Evolutionary conservation across 1,140 invertebrate species (phyloP), one percentile per base, ranked within the genome.

Genomic region (Drosophila sp.): DNA sequence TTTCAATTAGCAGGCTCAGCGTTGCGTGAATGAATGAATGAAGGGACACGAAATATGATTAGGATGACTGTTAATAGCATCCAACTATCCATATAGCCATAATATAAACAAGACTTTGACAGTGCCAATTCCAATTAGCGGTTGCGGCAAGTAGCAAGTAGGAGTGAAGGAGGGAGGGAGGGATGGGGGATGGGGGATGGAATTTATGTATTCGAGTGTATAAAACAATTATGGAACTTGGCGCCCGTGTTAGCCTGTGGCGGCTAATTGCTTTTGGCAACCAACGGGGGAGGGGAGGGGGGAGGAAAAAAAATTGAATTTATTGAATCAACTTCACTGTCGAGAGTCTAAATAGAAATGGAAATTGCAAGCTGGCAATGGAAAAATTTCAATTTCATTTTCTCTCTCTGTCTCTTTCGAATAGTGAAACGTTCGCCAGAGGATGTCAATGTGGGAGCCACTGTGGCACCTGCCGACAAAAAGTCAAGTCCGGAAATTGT

Each of bases 401-500:
- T 32, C 33, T 30, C 47, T 11, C 4, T 60, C 6, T 47, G 10
- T 29, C 25, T 17, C 40, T 3, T 0, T 38, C 1, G 0, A n/a
- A 0, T 25, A 87, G 83, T 60, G 2, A 89, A 87, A 68, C 79
- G 76, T 3, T 78, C 79, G 8, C 44, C 44, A 50, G 44, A 50
- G 44, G 44, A 50, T 50, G 44, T 50, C 23, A 50, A 50, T 50
- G 60, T 56, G 27, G 76, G 71, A 33, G 79, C 47, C 47, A 55
- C 65, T 0, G 84, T 67, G 58, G 72, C 84, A 32, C 58, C 72
- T 35, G 83, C 83, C 29, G 76, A 91, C 64, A 91, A 91, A 40
- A 91, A 91, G 80, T 91, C 90, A 57, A 91, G 90, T 79, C 90
- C 90, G 73, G 90, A 91, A 90, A 87, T 91, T 80, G 83, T 91